Base-by-base conservation (phyloP, 2,888 invertebrate species). In the Clunio marinus region DNA sequence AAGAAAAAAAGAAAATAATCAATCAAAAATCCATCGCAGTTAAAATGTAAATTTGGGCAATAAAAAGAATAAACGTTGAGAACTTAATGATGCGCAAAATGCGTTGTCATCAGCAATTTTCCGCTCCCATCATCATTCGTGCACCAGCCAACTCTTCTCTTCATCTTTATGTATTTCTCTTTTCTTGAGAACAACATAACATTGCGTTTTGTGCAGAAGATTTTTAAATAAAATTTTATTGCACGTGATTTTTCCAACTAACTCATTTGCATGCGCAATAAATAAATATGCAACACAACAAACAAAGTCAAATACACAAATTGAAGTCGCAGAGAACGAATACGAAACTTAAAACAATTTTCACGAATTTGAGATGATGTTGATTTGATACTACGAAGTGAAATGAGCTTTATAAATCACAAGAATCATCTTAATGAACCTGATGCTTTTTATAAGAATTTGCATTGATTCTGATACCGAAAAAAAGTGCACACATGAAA, bases 261-360 rank as follows among this genome's bases (percentile, higher is more conserved):
- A 66, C 66, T 66, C 66, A 66, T 66, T 66, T 66, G 66, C 66
- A 66, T 66, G 51, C 55, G 66, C 66, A 66, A 55, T 66, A 66
- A 59, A 59, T 59, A n/a, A 65, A 65, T 46, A 32, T 65, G 65
- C 65, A n/a, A 65, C 65, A 65, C 5, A 45, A 8, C 25, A 57
- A 57, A 57, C 7, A 13, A 45, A 13, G 45, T 45, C 15, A 55
- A 55, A 37, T 5, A 13, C 24, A 41, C 25, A 25, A 15, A 63
- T 37, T 22, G 37, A 37, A 22, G 20, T 7, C 22, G 22, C 45
- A 7, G 45, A 45, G 41, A 22, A 27, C n/a, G 57, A 25, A 55
- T 20, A n/a, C 2, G 8, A 13, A 66, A 27, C 37, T 55, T n/a
- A 25, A 55, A 66, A n/a, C 45, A 46, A 35, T 66, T 66, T 66